Evolutionary conservation across 2,113 vertebrate genomes (phyloP).

Genomic region (Gambusia affinis): DNA sequence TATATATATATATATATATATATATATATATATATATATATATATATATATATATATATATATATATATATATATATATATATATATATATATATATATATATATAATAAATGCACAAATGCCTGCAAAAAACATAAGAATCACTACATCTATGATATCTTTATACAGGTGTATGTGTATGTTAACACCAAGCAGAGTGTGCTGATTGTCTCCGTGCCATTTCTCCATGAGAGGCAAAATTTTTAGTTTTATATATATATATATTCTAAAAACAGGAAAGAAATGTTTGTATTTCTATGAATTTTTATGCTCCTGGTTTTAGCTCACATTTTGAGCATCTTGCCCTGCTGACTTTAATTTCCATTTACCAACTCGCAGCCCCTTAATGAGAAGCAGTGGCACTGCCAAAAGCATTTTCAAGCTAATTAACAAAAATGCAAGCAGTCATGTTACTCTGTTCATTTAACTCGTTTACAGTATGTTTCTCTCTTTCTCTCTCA

Average conservation of each 20-base stretch:
- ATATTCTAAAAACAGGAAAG: not conserved
- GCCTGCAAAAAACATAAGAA: too few species aligned
- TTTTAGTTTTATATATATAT: not conserved
- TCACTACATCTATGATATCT: not conserved
- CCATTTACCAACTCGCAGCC: slow-evolving; percentile 27
- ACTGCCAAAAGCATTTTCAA: slow-evolving; percentile 46
- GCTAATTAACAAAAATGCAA: slow-evolving; percentile 42
- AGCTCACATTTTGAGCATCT: slow-evolving; percentile 7
- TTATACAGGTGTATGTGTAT: not conserved
- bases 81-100: too few species aligned
- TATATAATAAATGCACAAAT: too few species aligned
- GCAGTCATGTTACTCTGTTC: slow-evolving; percentile 27
- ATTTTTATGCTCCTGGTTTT: slow-evolving; percentile 16
- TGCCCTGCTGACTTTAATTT: slow-evolving; percentile 39
- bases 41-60: too few species aligned
- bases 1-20: too few species aligned
- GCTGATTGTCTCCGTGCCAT: too few species aligned
- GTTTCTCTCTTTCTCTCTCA: slow-evolving; percentile 9
- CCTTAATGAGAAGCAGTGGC: slow-evolving; percentile 34
- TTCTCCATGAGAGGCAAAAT: too few species aligned
- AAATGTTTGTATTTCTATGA: not conserved
- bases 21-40: too few species aligned
- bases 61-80: too few species aligned
- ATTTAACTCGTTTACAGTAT: slow-evolving; percentile 34
- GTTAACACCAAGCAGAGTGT: too few species aligned